Evolutionary conservation across 2,888 invertebrate genomes (phyloP).

Genomic region (Petrophora chlorosata): DNA sequence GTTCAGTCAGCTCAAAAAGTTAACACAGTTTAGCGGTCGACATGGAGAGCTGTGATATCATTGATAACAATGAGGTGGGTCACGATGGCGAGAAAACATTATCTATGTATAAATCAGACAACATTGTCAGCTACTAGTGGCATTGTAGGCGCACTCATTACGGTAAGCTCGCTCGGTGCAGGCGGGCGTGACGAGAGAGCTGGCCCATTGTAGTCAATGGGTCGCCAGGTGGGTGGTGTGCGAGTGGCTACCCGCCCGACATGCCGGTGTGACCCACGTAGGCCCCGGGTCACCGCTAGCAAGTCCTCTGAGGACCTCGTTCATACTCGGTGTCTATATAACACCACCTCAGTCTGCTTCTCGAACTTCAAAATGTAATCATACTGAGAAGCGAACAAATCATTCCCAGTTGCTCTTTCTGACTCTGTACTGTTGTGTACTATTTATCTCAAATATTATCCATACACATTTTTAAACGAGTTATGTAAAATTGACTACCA

Average conservation of each 20-base stretch:
- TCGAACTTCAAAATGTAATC: slow-evolving; percentile 35
- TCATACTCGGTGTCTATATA: slow-evolving; percentile 30
- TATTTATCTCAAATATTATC: slow-evolving; percentile 30
- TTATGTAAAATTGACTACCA: slow-evolving; percentile 49
- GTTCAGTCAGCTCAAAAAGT: slow-evolving; percentile 5
- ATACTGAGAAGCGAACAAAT: slow-evolving; percentile 39
- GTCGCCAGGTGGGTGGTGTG: slow-evolving; percentile 77
- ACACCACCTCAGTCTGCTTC: slow-evolving; percentile 23
- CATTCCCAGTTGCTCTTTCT: slow-evolving; percentile 34
- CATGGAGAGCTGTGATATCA: not conserved
- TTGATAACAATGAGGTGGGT: slow-evolving; percentile 56
- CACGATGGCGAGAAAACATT: slow-evolving; percentile 57
- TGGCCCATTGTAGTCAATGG: slow-evolving; percentile 79
- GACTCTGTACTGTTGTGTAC: too few relatives aligned
- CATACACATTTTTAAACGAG: slow-evolving; percentile 47
- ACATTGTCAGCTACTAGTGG: slow-evolving; percentile 73
- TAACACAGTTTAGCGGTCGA: slow-evolving; percentile 15
- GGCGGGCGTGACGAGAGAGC: slow-evolving; percentile 57
- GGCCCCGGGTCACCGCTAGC: slow-evolving; percentile 22
- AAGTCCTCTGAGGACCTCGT: slow-evolving; percentile 32
- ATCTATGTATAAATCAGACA: slow-evolving; percentile 70
- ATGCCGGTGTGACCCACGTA: too few relatives aligned
- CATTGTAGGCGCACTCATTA: slow-evolving; percentile 70
- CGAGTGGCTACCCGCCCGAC: slow-evolving; percentile 68
- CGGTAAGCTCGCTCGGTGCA: slow-evolving; percentile 47